A percentile compares a stretch with the other conserved stretches of the same genome.
phyloP scores from a whole-genome alignment of 2,888 invertebrate species.

The Anorthoa munda region DNA sequence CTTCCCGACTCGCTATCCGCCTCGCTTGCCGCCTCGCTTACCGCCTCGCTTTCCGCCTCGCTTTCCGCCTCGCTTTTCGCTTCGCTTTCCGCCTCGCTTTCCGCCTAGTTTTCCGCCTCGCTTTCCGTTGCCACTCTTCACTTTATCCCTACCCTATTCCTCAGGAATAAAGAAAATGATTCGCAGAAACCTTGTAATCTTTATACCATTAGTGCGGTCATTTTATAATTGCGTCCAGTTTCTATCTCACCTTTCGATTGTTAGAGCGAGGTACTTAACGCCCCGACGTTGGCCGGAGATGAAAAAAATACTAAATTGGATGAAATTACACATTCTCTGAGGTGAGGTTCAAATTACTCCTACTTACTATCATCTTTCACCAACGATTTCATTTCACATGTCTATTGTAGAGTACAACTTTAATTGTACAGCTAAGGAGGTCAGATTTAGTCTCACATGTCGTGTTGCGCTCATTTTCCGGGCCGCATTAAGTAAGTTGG shows the following conservation, averaged over 20 bases:
- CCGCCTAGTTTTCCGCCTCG: too few relatives aligned
- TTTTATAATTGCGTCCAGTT: conserved; percentile 67
- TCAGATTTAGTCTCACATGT: not conserved
- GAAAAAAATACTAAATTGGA: conserved; percentile 80
- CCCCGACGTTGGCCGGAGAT: conserved; percentile 12
- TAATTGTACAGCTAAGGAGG: conserved; percentile 48
- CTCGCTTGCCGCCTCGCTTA: not conserved
- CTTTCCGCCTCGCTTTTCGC: not conserved
- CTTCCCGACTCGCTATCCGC: not conserved
- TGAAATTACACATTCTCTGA: conserved; percentile 83
- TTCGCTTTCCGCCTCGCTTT: not conserved
- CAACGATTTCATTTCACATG: conserved; percentile 73
- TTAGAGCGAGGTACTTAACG: conserved; percentile 57
- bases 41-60: not conserved
- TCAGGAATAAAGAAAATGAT: conserved; percentile 26
- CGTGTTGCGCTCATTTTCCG: conserved; percentile 24
- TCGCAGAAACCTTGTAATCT: conserved; percentile 53
- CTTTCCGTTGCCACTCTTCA: not conserved
- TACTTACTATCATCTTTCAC: conserved; percentile 78
- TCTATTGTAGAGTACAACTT: conserved; percentile 65
- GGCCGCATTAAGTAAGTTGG: conserved; percentile 41
- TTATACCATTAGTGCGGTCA: conserved; percentile 32
- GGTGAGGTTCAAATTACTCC: conserved; percentile 77
- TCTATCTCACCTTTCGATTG: conserved; percentile 65
- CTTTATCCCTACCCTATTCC: not conserved